phyloP scores from a whole-genome alignment of 1,140 invertebrate genomes.

The Chrysoperla carnea region DNA sequence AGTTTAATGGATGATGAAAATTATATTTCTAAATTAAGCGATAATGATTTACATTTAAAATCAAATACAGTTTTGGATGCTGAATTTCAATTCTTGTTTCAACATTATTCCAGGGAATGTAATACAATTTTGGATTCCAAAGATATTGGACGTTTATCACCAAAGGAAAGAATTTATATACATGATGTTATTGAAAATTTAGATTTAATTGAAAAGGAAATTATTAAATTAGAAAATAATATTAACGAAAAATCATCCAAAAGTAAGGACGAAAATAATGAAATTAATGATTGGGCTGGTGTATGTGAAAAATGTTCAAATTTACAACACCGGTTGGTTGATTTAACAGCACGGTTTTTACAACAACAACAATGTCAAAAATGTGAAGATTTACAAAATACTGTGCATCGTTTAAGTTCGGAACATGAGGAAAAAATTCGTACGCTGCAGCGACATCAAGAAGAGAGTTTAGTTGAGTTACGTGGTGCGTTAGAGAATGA shows the following conservation, averaged over 20 bases:
- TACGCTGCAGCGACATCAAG: conserved; percentile 17
- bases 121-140: conserved; percentile 11
- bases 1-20: conserved; percentile 1
- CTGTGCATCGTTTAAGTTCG: conserved; percentile 23
- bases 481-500: conserved; percentile 25
- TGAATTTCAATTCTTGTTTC: conserved; percentile 40
- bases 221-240: not conserved
- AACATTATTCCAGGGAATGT: conserved; percentile 36
- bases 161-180: not conserved
- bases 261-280: not conserved
- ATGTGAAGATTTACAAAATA: conserved; percentile 36
- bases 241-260: not conserved
- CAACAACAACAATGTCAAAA: conserved; percentile 25
- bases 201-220: not conserved
- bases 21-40: not conserved
- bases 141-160: not conserved
- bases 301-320: conserved; percentile 20
- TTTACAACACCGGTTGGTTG: conserved; percentile 23
- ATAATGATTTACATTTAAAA: conserved; percentile 14
- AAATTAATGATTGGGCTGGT: conserved; percentile 14
- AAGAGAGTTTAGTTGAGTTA: conserved; percentile 22
- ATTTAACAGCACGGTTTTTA: conserved; percentile 22
- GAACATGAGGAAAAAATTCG: conserved; percentile 22
- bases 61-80: conserved; percentile 29
- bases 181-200: not conserved